Conservation (phyloP, 2,888 invertebrate genomes). For the Allolobophora icterica region DNA sequence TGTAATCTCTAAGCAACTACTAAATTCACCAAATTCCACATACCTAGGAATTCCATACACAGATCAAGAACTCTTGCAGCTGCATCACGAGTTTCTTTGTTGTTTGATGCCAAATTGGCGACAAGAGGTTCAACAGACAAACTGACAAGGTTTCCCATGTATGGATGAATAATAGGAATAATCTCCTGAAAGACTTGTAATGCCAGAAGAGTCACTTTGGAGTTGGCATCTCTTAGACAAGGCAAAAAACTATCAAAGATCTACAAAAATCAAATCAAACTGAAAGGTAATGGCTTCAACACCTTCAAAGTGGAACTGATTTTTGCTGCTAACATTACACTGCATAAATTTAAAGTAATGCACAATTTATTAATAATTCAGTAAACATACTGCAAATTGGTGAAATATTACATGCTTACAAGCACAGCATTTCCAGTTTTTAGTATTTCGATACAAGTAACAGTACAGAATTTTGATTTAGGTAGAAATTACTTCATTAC, state of each 20-base stretch:
- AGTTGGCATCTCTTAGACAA: conserved; percentile 63
- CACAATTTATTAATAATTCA: too few relatives aligned
- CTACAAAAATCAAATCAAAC: conserved; percentile 29
- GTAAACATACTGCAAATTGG: too few relatives aligned
- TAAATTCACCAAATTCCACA: conserved; percentile 37
- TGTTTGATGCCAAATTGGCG: conserved; percentile 63
- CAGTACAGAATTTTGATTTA: too few relatives aligned
- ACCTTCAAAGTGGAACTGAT: too few relatives aligned
- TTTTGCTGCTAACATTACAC: too few relatives aligned
- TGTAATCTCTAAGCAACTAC: background rate
- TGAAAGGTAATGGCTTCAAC: background rate
- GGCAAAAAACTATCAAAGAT: conserved; percentile 55
- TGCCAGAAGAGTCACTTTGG: conserved; percentile 64
- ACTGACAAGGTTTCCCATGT: conserved; percentile 31
- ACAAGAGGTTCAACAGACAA: conserved; percentile 55
- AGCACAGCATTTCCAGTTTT: too few relatives aligned
- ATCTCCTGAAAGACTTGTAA: conserved; percentile 57
- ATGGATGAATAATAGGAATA: conserved; percentile 46
- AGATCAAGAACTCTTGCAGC: conserved; percentile 57
- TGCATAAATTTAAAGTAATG: too few relatives aligned
- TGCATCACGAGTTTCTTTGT: conserved; percentile 60
- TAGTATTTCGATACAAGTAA: too few relatives aligned
- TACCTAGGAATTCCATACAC: conserved; percentile 60
- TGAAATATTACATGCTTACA: too few relatives aligned
- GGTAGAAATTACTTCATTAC: too few relatives aligned